Evolutionary conservation across 2,797 vertebrate species (phyloP).

Genomic region (Sorex maritimensis): DNA sequence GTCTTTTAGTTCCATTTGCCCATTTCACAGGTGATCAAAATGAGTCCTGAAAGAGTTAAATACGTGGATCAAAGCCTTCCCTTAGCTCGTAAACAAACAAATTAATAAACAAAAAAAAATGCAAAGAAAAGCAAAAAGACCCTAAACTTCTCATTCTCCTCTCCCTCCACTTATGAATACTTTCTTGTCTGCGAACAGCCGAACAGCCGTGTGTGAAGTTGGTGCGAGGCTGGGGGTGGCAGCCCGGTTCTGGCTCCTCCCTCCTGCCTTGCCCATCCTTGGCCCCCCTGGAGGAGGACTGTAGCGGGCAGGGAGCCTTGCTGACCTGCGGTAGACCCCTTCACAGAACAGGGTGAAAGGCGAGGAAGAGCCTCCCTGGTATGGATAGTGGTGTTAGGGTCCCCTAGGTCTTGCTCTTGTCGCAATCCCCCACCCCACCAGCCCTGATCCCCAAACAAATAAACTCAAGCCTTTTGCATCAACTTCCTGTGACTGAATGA

Average conservation of each 20-base stretch:
- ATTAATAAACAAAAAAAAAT: neutral
- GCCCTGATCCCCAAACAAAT: neutral
- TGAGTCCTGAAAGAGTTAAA: neutral
- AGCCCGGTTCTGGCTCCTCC: neutral
- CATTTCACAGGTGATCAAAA: conserved; percentile 61
- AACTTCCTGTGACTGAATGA: conserved; percentile 51
- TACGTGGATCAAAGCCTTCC: neutral
- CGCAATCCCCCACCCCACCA: neutral
- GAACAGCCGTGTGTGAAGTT: neutral
- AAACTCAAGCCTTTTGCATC: conserved; percentile 14
- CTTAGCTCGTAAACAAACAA: neutral
- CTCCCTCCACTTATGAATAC: neutral
- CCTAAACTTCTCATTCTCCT: neutral
- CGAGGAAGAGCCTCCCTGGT: neutral
- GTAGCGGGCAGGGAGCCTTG: neutral
- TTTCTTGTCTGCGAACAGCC: too few relatives aligned
- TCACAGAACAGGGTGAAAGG: conserved; percentile 52
- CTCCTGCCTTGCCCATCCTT: too few relatives aligned
- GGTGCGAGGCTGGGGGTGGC: neutral
- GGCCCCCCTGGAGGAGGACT: neutral
- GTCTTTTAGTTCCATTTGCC: neutral
- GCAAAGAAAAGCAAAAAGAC: too few relatives aligned
- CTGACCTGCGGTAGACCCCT: conserved; percentile 1
- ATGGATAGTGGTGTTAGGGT: neutral
- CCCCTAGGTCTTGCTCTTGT: neutral